Percentiles rank a stretch among this genome's conserved stretches.
Evolutionary conservation across 2,888 invertebrate genomes (phyloP).

Genomic region (Epinotia nisella): DNA sequence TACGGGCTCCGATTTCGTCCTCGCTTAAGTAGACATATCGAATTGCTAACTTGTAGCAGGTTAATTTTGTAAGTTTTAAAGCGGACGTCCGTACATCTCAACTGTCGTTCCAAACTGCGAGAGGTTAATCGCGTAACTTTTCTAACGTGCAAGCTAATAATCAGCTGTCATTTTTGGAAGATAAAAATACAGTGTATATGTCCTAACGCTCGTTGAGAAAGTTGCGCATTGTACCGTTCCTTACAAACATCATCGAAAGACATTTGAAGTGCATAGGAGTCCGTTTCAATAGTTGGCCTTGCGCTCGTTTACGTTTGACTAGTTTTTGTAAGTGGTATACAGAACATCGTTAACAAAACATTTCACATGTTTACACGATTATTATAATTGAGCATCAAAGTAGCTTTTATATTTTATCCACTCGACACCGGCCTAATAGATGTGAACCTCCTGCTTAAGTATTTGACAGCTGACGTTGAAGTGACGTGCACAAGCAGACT

Average conservation of each 20-base stretch:
- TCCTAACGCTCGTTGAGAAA: too few relatives aligned
- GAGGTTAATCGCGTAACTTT: too few relatives aligned
- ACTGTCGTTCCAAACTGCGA: neutral
- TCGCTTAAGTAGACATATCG: neutral
- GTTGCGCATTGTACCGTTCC: too few relatives aligned
- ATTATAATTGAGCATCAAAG: neutral
- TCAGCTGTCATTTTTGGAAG: too few relatives aligned
- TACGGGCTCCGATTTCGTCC: neutral
- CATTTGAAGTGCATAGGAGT: too few relatives aligned
- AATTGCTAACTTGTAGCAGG: neutral
- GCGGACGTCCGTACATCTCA: neutral
- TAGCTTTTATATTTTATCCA: neutral
- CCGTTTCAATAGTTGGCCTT: neutral
- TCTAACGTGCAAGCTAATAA: too few relatives aligned
- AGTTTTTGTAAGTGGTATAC: too few relatives aligned
- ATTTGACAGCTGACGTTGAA: conserved; percentile 28
- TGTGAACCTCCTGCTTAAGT: neutral
- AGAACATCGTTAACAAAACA: neutral
- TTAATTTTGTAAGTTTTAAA: neutral
- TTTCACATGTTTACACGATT: neutral
- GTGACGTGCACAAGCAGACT: conserved; percentile 2
- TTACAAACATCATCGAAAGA: too few relatives aligned
- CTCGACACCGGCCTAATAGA: neutral
- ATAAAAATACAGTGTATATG: too few relatives aligned
- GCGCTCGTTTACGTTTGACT: too few relatives aligned